Conservation (phyloP, 1,140 invertebrate genomes). For the Kradibia gibbosae region DNA sequence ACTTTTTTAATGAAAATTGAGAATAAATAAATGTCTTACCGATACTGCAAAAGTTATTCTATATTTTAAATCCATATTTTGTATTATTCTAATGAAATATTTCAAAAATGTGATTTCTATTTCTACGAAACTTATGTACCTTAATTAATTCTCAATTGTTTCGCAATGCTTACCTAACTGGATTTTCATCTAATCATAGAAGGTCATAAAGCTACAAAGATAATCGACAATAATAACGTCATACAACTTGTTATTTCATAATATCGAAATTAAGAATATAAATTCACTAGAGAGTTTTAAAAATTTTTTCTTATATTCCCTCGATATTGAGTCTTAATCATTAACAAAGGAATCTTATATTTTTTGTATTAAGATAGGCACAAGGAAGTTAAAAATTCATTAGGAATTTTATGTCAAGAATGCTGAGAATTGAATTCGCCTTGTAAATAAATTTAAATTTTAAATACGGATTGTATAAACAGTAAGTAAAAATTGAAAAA, state of each 20-base stretch:
- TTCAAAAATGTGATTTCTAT: no score
- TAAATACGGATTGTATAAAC: background rate
- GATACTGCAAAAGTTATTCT: no score
- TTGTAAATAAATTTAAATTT: background rate
- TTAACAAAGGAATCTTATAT: no score
- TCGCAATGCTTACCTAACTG: background rate
- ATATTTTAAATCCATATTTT: no score
- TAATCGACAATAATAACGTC: constrained; percentile 6
- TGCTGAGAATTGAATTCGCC: background rate
- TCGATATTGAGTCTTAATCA: no score
- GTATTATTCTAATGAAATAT: no score
- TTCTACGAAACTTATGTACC: background rate
- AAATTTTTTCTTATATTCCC: background rate
- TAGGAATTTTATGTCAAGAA: background rate
- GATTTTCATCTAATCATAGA: constrained; percentile 18
- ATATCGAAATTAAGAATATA: background rate
- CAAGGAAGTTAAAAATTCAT: no score
- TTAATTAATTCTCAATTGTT: constrained; percentile 27
- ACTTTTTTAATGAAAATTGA: no score
- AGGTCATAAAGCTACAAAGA: background rate
- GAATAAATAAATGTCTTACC: no score
- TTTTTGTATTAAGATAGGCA: no score
- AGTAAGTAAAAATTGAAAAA: background rate
- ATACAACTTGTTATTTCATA: background rate
- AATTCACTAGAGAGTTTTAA: background rate